Base-by-base conservation (phyloP, 2,113 vertebrate species). In the Ovis canadensis region DNA sequence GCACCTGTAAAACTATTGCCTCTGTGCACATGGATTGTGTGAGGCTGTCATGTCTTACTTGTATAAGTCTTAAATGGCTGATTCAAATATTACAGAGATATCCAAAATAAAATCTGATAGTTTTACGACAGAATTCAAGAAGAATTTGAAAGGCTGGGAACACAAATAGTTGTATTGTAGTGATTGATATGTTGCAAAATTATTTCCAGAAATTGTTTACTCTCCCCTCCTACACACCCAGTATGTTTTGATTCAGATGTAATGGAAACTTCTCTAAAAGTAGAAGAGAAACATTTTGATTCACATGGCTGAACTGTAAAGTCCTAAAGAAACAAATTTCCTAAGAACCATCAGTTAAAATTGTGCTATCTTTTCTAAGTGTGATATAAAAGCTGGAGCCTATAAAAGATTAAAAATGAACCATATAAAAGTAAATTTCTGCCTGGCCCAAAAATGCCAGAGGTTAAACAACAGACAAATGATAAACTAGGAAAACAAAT, bases 201-300 rank as follows among this genome's bases (percentile, higher is more conserved):
- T 93, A 62, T 78, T 92, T 91, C 77, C 57, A 91, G 87, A 93
- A 91, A 91, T 91, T 90, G 31, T 95, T 90, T 90, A 85, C 54
- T 50, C 13, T 90, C 67, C 52, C 43, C 23, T 21, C 7, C 19
- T 6, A 11, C 36, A 40, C 23, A 5, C 78, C 48, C 84, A 77
- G 31, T 50, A 55, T 50, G 27, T 83, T 87, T 77, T 94, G 71
- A 81, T 97, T 97, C 84, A 91, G 19, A 25, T 15, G 29, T 78
- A 64, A 55, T 88, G 43, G 64, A 83, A 96, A 91, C 52, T 27
- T 84, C 23, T 94, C 54, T 95, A 40, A 74, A 74, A 74, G 5
- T 74, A 40, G 21, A 74, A 40, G 23, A 25, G 36, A 74, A 74
- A 74, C 5, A 40, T 74, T 74, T 40, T 23, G 36, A 1, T 57